Percentiles rank a stretch among this genome's conserved stretches.
These are phyloP conservation scores for Tridacna crocea DNA, from an alignment of 2,888 invertebrate genomes.

Conservation along the genomic window DNA sequence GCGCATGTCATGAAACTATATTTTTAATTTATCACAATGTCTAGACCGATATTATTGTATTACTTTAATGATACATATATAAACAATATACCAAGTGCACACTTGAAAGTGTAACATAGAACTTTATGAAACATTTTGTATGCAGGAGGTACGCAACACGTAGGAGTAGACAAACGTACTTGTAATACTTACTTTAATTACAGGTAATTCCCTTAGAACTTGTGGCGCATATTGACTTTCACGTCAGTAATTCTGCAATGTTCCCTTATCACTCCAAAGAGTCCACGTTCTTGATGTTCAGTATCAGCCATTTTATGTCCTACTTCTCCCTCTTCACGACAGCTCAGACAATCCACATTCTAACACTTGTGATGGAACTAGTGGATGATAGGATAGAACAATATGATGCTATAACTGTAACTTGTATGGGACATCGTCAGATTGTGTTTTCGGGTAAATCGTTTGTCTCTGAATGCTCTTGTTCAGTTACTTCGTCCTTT, in stretches of 20 bases:
- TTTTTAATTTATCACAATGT: no score
- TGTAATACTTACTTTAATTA: not conserved
- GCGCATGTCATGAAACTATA: no score
- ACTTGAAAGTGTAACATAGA: no score
- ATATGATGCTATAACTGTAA: constrained; percentile 62
- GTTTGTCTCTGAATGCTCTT: not conserved
- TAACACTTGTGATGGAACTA: constrained; percentile 60
- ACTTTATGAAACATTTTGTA: no score
- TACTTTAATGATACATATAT: no score
- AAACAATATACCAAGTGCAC: no score
- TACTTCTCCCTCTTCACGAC: constrained; percentile 45
- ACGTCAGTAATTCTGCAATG: constrained; percentile 9
- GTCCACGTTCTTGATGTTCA: constrained; percentile 46
- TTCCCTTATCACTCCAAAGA: constrained; percentile 46
- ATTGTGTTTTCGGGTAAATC: constrained; percentile 62
- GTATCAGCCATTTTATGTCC: constrained; percentile 36
- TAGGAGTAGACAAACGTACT: no score
- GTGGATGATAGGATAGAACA: constrained; percentile 62
- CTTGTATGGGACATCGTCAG: constrained; percentile 44
- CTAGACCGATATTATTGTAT: no score
- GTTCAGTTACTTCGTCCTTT: not conserved
- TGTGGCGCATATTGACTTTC: not conserved
- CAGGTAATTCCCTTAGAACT: constrained; percentile 24
- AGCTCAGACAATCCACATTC: constrained; percentile 54
- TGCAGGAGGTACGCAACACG: no score